A percentile compares a stretch with the other conserved stretches of the same genome.
Conservation (phyloP, 1,140 invertebrate genomes). For the Leguminivora glycinivorella region DNA sequence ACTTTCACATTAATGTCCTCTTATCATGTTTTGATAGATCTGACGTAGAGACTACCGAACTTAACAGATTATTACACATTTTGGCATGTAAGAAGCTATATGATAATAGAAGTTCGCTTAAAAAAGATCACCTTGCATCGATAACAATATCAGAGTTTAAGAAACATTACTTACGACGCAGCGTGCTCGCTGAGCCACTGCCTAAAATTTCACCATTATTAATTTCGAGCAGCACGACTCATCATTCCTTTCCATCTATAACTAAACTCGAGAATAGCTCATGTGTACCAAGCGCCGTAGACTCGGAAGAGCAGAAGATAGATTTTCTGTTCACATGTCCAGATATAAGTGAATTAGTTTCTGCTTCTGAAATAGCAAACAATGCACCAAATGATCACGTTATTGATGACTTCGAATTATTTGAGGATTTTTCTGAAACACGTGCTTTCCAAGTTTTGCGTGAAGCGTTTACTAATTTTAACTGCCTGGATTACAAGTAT, state of each 20-base stretch:
- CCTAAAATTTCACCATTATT: conserved; percentile 41
- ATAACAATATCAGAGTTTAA: conserved; percentile 61
- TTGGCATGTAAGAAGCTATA: conserved; percentile 65
- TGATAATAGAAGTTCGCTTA: conserved; percentile 67
- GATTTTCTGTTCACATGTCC: conserved; percentile 65
- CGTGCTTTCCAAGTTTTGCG: conserved; percentile 55
- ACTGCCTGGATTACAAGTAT: conserved; percentile 70
- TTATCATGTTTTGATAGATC: conserved; percentile 63
- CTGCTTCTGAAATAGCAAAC: conserved; percentile 61
- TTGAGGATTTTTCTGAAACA: conserved; percentile 65
- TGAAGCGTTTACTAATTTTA: conserved; percentile 68
- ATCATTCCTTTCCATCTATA: conserved; percentile 48
- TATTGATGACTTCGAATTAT: conserved; percentile 69
- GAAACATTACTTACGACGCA: conserved; percentile 66
- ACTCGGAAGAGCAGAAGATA: conserved; percentile 42
- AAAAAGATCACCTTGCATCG: conserved; percentile 48
- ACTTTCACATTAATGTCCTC: conserved; percentile 65
- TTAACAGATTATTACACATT: conserved; percentile 61
- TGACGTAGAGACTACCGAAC: conserved; percentile 61
- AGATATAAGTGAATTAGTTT: conserved; percentile 67
- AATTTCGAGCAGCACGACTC: conserved; percentile 37
- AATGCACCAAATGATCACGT: conserved; percentile 53
- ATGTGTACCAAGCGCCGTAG: conserved; percentile 30
- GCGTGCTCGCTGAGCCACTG: conserved; percentile 59
- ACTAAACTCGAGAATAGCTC: conserved; percentile 44